Evolutionary conservation across 2,113 vertebrate genomes (phyloP).

Genomic region (Xerus inauris): DNA sequence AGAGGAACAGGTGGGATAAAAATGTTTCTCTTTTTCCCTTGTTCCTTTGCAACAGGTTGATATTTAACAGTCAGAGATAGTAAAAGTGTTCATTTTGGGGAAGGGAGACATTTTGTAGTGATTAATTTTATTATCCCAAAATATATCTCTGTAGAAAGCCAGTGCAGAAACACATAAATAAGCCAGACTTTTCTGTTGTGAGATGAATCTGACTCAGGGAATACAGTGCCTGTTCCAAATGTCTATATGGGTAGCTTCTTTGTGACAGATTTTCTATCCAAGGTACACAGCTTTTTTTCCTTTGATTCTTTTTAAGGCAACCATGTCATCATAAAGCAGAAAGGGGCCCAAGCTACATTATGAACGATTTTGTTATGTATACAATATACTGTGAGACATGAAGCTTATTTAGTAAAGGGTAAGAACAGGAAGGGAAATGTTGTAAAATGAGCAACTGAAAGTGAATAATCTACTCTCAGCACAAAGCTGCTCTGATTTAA

Average conservation of each 20-base stretch:
- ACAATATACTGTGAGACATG: background rate
- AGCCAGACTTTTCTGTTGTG: background rate
- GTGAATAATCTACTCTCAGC: background rate
- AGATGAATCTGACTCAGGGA: background rate
- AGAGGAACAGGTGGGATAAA: background rate
- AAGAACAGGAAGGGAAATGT: background rate
- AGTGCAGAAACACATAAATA: background rate
- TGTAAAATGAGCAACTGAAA: background rate
- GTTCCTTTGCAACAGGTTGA: constrained; percentile 23
- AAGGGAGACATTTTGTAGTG: background rate
- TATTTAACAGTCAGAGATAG: constrained; percentile 35
- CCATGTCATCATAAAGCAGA: constrained; percentile 20
- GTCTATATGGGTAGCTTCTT: background rate
- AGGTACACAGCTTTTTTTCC: background rate
- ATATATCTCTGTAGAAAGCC: background rate
- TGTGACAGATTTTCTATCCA: constrained; percentile 11
- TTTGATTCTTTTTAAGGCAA: constrained; percentile 35
- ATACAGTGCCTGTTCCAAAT: background rate
- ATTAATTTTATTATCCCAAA: constrained; percentile 33
- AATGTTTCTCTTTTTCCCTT: background rate
- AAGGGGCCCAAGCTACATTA: constrained; percentile 4
- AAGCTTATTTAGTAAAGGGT: constrained; percentile 1
- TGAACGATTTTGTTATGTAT: constrained; percentile 48
- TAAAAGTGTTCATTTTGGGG: background rate
- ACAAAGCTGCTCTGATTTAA: background rate